A percentile compares a stretch with the other conserved stretches of the same genome.
Evolutionary conservation across 2,113 vertebrate genomes (phyloP).

Genomic region (Ochotona curzoniae): DNA sequence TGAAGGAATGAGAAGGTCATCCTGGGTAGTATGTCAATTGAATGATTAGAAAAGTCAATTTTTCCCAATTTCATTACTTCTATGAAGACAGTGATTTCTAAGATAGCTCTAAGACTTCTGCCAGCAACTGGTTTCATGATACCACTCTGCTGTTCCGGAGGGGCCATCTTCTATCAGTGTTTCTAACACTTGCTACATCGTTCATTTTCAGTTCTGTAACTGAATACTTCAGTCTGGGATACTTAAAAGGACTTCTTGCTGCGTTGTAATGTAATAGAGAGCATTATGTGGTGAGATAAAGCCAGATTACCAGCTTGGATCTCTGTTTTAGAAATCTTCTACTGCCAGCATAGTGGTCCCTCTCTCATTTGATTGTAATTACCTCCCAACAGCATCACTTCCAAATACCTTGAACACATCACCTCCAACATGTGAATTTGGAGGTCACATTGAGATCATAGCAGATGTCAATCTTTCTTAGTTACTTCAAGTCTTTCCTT

Average conservation of each 20-base stretch:
- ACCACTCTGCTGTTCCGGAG: neutral
- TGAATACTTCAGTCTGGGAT: neutral
- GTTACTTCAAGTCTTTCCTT: too few species aligned
- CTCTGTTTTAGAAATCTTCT: neutral
- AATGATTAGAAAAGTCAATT: neutral
- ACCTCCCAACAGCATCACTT: neutral
- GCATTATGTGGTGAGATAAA: neutral
- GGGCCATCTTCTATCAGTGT: neutral
- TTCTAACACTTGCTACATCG: neutral
- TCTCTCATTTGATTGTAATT: neutral
- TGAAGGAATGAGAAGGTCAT: neutral
- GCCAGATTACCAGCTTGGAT: too few species aligned
- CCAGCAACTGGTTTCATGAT: neutral
- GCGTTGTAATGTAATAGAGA: neutral
- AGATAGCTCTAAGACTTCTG: neutral
- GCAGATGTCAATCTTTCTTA: neutral
- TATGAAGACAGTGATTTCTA: neutral
- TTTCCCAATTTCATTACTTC: neutral
- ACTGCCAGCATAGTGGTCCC: neutral
- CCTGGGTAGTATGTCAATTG: neutral
- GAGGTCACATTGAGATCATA: neutral
- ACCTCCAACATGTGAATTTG: neutral
- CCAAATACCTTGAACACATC: neutral
- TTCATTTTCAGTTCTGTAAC: neutral
- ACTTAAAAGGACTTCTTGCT: neutral